Conservation (phyloP, 2,113 vertebrate genomes). For the Menidia beryllina region DNA sequence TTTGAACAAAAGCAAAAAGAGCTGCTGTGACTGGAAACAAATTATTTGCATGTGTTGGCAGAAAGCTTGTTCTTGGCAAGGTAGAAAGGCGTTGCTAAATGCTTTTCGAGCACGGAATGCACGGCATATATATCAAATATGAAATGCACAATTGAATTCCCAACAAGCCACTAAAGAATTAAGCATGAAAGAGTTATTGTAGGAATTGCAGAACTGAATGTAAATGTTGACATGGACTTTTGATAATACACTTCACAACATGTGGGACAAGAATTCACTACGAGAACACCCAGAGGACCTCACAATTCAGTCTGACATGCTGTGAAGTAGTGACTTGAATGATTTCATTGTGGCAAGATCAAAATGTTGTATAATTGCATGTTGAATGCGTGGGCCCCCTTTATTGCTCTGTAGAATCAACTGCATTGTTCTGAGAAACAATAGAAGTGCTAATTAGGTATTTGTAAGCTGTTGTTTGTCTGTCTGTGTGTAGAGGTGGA, state of each 20-base stretch:
- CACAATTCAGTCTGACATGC: slow-evolving; percentile 4
- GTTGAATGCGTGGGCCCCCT: neutral
- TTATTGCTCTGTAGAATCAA: slow-evolving; percentile 13
- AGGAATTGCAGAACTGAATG: neutral
- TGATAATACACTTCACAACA: neutral
- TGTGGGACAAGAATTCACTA: neutral
- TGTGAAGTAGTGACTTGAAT: slow-evolving; percentile 14
- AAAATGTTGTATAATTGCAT: slow-evolving; percentile 19
- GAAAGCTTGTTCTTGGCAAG: slow-evolving; percentile 3
- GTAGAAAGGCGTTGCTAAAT: neutral
- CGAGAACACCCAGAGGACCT: neutral
- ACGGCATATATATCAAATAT: neutral
- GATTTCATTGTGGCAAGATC: slow-evolving; percentile 1
- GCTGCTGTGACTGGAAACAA: slow-evolving; percentile 2
- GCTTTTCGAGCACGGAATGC: neutral
- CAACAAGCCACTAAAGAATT: neutral
- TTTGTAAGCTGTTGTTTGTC: slow-evolving; percentile 2
- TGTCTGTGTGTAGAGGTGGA: neutral
- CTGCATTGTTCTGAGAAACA: slow-evolving; percentile 14
- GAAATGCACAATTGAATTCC: neutral
- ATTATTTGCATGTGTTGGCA: neutral
- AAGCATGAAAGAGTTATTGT: neutral
- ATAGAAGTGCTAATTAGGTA: slow-evolving; percentile 41
- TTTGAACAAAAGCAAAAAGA: slow-evolving; percentile 22
- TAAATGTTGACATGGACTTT: neutral